These are phyloP conservation scores for Macrosoma leucophasiata DNA, from an alignment of 2,888 invertebrate genomes.

Conservation along the genomic window DNA sequence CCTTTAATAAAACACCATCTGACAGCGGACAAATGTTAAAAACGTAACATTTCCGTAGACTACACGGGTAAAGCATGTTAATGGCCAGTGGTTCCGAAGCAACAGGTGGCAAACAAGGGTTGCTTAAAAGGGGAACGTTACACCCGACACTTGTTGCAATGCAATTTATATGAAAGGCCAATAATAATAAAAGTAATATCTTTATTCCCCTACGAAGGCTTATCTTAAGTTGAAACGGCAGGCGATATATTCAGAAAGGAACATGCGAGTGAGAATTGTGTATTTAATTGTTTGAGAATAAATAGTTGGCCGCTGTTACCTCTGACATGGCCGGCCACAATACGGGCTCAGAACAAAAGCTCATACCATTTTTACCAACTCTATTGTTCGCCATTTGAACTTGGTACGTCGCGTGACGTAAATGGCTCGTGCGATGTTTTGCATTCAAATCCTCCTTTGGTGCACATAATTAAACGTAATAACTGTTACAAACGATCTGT, in stretches of 20 bases:
- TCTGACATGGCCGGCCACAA: constrained; percentile 39
- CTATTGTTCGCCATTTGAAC: constrained; percentile 67
- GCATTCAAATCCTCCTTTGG: constrained; percentile 60
- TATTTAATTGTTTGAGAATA: constrained; percentile 11
- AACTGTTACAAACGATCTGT: constrained; percentile 31
- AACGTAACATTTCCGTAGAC: too few relatives aligned
- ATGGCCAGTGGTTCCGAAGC: constrained; percentile 33
- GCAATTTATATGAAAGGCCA: constrained; percentile 26
- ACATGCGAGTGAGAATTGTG: constrained; percentile 6
- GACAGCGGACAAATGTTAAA: too few relatives aligned
- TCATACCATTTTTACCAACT: constrained; percentile 62
- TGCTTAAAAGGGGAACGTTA: constrained; percentile 31
- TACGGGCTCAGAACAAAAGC: constrained; percentile 63
- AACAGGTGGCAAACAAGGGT: constrained; percentile 55
- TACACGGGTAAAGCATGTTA: constrained; percentile 25
- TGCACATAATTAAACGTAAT: constrained; percentile 45
- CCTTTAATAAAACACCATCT: too few relatives aligned
- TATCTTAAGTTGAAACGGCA: constrained; percentile 3
- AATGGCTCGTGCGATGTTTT: constrained; percentile 61
- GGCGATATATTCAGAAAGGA: constrained; percentile 6
- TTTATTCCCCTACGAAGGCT: constrained; percentile 31
- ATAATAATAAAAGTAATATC: constrained; percentile 33
- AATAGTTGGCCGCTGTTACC: constrained; percentile 25
- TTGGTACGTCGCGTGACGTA: constrained; percentile 68
- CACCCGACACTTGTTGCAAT: constrained; percentile 49